A percentile compares a stretch with the other conserved stretches of the same genome.
Evolutionary conservation across 2,797 vertebrate species (phyloP).

Genomic region (Gila robusta): DNA sequence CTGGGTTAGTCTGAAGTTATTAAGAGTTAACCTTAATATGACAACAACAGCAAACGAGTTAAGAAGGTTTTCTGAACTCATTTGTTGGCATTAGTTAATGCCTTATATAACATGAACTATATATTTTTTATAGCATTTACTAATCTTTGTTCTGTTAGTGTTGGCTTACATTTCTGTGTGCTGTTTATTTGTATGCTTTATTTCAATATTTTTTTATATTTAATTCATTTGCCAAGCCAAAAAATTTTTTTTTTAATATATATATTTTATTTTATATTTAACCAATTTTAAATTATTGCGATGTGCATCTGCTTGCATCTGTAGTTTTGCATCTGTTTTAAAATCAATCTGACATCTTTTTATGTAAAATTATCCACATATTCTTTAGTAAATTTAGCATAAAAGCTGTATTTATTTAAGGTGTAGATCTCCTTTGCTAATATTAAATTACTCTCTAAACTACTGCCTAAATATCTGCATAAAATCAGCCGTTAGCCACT

Average conservation of each 20-base stretch:
- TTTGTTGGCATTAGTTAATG: neutral
- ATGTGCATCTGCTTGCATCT: no score
- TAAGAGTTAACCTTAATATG: slow-evolving; percentile 84
- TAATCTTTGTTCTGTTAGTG: neutral
- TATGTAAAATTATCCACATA: neutral
- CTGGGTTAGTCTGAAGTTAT: slow-evolving; percentile 71
- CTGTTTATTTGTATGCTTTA: neutral
- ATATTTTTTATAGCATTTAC: neutral
- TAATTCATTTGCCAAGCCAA: no score
- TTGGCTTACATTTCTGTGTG: neutral
- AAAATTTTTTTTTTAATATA: no score
- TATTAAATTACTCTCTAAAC: no score
- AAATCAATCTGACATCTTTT: neutral
- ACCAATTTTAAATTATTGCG: neutral
- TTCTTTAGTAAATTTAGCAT: neutral
- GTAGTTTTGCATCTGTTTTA: no score
- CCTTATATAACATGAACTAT: neutral
- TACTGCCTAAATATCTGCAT: neutral
- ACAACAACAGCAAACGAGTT: slow-evolving; percentile 79
- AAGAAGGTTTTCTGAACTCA: slow-evolving; percentile 54
- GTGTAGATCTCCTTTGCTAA: neutral
- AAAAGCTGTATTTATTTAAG: neutral
- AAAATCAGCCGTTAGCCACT: neutral
- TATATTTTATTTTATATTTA: neutral
- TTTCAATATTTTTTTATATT: neutral